Evolutionary conservation across 1,140 invertebrate genomes (phyloP), one percentile per base, ranked within the genome.

Genomic region (Pseudachorutes palmiensis): DNA sequence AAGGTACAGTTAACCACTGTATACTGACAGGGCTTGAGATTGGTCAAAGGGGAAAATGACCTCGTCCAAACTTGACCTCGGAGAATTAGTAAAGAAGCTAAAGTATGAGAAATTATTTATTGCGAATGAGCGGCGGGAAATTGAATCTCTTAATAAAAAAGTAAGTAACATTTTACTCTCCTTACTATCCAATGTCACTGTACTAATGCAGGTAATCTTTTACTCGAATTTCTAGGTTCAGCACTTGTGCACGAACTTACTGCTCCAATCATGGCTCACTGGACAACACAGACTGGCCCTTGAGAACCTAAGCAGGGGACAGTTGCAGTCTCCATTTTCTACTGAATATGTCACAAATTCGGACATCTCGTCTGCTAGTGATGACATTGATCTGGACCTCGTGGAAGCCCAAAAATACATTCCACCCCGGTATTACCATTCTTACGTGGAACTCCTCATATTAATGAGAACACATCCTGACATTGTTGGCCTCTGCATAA

Each of bases 361-460:
- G 68, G 85, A 85, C 33, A 88, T 91, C 75, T 84, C 84, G 36
- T 82, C 85, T 72, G 88, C 90, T 5, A 90, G 88, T 77, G 79
- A 83, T 49, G 81, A 95, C 28, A 88, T 92, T 72, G 85, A 84
- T 74, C 86, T 88, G 1, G 83, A 85, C 60, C 97, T 97, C 79
- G 80, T 94, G 41, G 91, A 97, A 78, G 90, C 87, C 30, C 91
- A 93, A 76, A 92, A 93, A 79, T 84, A 87, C 58, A 79, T 96
- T 62, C 86, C 87, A 74, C 91, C 90, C 76, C 85, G 71, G 22
- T 62, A 71, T 51, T 55, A 70, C 3, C 66, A 70, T 58, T 66
- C 62, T 26, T 73, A 66, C 51, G 60, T 73, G 12, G 70, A 72
- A n/a, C 63, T 69, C 1, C 68, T 74, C n/a, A 60, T 30, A 3